Base-by-base conservation (phyloP, 2,797 vertebrate genomes). In the Pelochelys cantorii region DNA sequence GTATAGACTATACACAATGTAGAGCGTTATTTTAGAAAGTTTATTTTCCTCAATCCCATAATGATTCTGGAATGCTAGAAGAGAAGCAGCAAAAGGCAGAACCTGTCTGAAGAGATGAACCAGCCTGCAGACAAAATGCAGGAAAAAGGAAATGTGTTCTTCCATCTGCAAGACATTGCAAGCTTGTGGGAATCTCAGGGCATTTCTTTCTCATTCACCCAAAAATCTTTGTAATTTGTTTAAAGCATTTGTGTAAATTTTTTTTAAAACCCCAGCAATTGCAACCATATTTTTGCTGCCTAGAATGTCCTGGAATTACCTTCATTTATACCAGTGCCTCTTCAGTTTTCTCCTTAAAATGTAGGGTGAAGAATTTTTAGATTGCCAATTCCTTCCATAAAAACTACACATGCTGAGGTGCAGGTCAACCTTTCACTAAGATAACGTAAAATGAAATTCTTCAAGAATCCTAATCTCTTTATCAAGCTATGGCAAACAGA, bases 101-200 rank as follows among this genome's bases (percentile, higher is more conserved):
- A 82, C 91, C 95, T 91, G 92, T 94, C 95, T 93, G 65, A 68
- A 94, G 91, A 96, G 85, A 48, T 48, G 42, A 48, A 48, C 42
- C 42, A 48, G 8, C 2, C 42, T 68, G 82, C 7, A 79, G 91
- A 89, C 94, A 95, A 88, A 93, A 96, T 79, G 62, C 3, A 34
- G n/a, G 74, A 34, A 22, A 23, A 92, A 81, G 91, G 7, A 82
- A 92, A 87, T 1, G 22, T 79, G 25, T 56, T 48, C 84, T 34
- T 68, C 65, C 42, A 90, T 55, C 31, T 48, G 9, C 59, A 90
- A 84, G 54, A 60, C 68, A 84, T 23, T 27, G 8, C 37, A 20
- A 71, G 77, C 48, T 2, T 48, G 42, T 48, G 42, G 42, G 42
- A 48, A 48, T 48, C 42, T 48, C 52, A 65, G 27, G 75, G 23